Percentiles rank a stretch among this genome's conserved stretches.
Conservation (phyloP, 2,888 invertebrate species). For the Patella depressa region DNA sequence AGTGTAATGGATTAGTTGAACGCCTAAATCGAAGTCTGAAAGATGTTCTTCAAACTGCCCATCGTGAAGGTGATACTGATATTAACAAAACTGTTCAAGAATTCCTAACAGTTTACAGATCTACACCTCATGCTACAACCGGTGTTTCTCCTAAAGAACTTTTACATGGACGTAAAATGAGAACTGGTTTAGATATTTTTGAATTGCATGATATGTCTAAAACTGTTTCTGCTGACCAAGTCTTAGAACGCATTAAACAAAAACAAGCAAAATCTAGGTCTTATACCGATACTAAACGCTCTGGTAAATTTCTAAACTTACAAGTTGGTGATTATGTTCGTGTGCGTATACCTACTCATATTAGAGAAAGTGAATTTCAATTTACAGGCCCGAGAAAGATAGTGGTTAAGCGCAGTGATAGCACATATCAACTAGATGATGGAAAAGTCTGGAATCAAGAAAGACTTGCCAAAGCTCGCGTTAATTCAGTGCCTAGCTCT, state of each 20-base stretch:
- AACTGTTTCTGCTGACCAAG: background rate
- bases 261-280: slow-evolving; percentile 6
- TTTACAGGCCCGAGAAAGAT: background rate
- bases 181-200: background rate
- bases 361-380: background rate
- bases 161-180: background rate
- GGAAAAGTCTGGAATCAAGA: slow-evolving; percentile 4
- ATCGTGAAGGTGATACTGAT: background rate
- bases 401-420: background rate
- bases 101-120: background rate
- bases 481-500: background rate
- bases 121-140: too few relatives aligned
- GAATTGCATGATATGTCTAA: background rate
- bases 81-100: background rate
- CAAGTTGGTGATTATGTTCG: background rate
- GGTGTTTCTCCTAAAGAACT: too few relatives aligned
- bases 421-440: background rate
- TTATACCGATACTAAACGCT: background rate
- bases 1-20: slow-evolving; percentile 57
- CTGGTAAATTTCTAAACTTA: background rate
- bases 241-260: background rate
- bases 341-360: background rate
- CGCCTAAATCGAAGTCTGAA: slow-evolving; percentile 26
- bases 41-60: background rate
- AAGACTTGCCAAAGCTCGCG: background rate